A percentile compares a stretch with the other conserved stretches of the same genome.
Conservation (phyloP, 2,113 vertebrate genomes). For the Platanista minor region DNA sequence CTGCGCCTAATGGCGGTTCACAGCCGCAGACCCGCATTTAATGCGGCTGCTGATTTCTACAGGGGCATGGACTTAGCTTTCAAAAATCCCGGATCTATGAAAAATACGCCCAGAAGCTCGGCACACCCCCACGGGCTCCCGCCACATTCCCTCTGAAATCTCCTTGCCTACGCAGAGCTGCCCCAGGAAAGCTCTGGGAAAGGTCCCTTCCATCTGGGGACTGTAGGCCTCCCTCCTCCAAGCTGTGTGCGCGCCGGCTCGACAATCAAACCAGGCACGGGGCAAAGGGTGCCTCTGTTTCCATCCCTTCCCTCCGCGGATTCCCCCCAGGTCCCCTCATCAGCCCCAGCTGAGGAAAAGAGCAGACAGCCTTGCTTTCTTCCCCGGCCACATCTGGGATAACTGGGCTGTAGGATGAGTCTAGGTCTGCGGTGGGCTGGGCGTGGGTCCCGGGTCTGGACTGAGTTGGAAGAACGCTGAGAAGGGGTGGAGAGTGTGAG, state of each 20-base stretch:
- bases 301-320: fast-evolving
- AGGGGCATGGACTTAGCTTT: neutral
- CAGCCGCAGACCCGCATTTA: neutral
- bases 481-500: neutral
- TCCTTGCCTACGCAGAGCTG: neutral
- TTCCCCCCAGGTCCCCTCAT: no score
- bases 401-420: fast-evolving
- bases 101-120: neutral
- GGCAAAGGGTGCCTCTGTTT: neutral
- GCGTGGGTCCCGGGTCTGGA: neutral
- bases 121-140: neutral
- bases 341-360: neutral
- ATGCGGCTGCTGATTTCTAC: neutral
- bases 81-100: neutral
- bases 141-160: neutral
- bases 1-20: neutral
- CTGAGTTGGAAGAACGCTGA: neutral
- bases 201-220: neutral
- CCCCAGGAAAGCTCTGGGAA: neutral
- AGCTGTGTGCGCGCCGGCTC: neutral
- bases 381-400: fast-evolving
- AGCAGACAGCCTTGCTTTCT: neutral
- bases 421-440: neutral
- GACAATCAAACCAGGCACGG: neutral
- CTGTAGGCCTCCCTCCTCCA: no score